phyloP scores from a whole-genome alignment of 2,797 vertebrate species.

The Nasua narica region DNA sequence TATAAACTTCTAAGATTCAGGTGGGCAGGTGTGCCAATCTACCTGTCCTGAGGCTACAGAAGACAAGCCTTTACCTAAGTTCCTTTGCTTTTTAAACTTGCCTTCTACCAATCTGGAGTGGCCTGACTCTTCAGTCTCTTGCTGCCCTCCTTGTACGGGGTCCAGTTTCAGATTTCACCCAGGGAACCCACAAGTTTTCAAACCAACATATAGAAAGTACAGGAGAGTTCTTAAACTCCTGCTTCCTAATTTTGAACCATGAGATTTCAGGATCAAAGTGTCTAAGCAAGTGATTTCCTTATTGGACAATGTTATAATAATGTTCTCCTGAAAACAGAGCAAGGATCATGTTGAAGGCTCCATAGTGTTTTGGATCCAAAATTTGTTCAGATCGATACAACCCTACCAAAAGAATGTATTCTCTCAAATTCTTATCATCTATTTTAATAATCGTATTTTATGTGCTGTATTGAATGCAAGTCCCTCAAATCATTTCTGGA shows the following conservation, averaged over 20 bases:
- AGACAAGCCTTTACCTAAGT: neutral
- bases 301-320: neutral
- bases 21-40: neutral
- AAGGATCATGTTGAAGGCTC: neutral
- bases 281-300: slow-evolving; percentile 23
- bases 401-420: neutral
- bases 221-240: neutral
- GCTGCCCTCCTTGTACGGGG: neutral
- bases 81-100: neutral
- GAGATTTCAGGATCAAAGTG: neutral
- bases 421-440: neutral
- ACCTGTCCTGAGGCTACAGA: neutral
- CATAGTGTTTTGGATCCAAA: neutral
- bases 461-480: neutral
- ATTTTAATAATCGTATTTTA: neutral
- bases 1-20: neutral
- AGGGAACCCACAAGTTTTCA: neutral
- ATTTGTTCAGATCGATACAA: neutral
- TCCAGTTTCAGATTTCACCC: neutral
- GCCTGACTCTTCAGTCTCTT: neutral
- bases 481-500: slow-evolving; percentile 9
- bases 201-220: neutral
- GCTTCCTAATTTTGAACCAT: neutral
- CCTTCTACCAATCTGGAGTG: neutral
- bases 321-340: neutral